Percentiles rank a stretch among this genome's conserved stretches.
These are phyloP conservation scores for Odontophorus gujanensis DNA, from an alignment of 2,113 vertebrate species.

Conservation along the genomic window DNA sequence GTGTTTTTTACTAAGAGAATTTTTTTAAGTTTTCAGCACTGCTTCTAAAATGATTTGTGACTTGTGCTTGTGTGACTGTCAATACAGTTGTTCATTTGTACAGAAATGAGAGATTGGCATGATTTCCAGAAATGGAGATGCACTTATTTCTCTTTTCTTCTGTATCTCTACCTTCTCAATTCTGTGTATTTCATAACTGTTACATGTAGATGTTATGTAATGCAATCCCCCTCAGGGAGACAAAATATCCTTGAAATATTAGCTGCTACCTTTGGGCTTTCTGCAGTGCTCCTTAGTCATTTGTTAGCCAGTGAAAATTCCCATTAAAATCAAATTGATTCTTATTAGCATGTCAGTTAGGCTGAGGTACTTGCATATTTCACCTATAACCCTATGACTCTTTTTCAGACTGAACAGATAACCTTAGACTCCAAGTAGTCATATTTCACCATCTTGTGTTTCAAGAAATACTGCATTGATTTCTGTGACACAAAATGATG, in stretches of 20 bases:
- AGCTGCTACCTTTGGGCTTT: conserved; percentile 10
- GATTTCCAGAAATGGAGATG: conserved; percentile 4
- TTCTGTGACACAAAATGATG: neutral
- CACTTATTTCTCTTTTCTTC: conserved; percentile 16
- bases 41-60: conserved; percentile 1
- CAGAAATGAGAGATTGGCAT: neutral
- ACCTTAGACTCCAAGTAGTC: neutral
- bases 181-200: conserved; percentile 51
- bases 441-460: conserved; percentile 5
- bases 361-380: conserved; percentile 25
- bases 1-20: neutral
- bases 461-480: conserved; percentile 24
- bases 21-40: neutral
- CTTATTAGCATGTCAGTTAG: neutral
- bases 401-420: conserved; percentile 33
- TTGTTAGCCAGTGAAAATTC: conserved; percentile 4
- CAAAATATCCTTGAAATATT: conserved; percentile 43
- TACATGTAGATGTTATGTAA: conserved; percentile 31
- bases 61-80: neutral
- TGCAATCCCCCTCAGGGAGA: conserved; percentile 11
- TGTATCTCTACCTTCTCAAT: neutral
- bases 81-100: neutral
- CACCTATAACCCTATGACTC: conserved; percentile 7
- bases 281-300: neutral
- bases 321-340: conserved; percentile 47